A percentile compares a stretch with the other conserved stretches of the same genome.
Evolutionary conservation across 2,797 vertebrate genomes (phyloP).

Genomic region (Eospalax fontanierii): DNA sequence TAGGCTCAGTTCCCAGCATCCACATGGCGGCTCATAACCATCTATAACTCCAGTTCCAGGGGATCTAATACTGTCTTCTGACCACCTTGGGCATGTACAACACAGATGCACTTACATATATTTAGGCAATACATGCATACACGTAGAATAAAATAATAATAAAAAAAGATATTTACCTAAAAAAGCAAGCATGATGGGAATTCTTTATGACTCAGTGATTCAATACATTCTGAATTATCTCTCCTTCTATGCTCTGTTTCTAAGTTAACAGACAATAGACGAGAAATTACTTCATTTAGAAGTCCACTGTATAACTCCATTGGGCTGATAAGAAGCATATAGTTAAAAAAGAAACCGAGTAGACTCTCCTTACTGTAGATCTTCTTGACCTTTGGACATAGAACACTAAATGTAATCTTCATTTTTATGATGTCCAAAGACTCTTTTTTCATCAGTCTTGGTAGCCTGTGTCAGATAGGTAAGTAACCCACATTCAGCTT

Average conservation of each 20-base stretch:
- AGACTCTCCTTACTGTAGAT: background rate
- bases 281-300: conserved; percentile 40
- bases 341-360: background rate
- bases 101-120: too few species aligned
- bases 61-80: too few species aligned
- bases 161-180: too few species aligned
- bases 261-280: background rate
- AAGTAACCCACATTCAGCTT: conserved; percentile 32
- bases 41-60: too few species aligned
- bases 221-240: background rate
- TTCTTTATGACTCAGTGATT: background rate
- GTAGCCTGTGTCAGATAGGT: conserved; percentile 6
- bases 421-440: conserved; percentile 74
- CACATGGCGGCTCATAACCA: too few species aligned
- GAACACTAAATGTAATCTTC: background rate
- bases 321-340: background rate
- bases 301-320: background rate
- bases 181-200: background rate
- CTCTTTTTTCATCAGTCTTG: conserved; percentile 45
- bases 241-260: background rate
- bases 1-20: too few species aligned
- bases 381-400: conserved; percentile 64
- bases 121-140: too few species aligned
- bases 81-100: too few species aligned
- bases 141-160: too few species aligned